Conservation (phyloP, 2,113 vertebrate species). For the Catharus bicknelli region DNA sequence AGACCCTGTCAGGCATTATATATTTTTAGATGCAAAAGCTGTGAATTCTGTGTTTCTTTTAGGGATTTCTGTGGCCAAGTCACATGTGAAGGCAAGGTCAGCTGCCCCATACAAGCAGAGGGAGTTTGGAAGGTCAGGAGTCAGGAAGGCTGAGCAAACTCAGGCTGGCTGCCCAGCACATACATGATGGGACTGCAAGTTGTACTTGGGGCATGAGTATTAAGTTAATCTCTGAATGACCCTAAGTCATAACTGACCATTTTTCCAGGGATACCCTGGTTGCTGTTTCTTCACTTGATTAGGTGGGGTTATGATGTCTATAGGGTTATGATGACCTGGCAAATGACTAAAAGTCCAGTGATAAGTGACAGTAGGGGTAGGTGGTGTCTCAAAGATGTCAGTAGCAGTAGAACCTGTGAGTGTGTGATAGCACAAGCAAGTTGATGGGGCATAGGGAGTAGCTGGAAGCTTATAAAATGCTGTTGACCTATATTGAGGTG, state of each 20-base stretch:
- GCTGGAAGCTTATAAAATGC: background rate
- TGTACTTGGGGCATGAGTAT: background rate
- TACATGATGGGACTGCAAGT: rapidly evolving
- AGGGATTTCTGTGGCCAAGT: background rate
- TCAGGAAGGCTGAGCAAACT: background rate
- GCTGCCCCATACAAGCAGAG: background rate
- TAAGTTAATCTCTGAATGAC: background rate
- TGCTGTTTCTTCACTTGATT: background rate
- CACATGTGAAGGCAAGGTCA: background rate
- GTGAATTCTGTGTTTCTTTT: background rate
- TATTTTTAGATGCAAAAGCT: background rate
- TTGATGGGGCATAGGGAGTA: background rate
- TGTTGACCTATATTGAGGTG: background rate
- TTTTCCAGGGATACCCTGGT: background rate
- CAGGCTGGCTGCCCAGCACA: background rate
- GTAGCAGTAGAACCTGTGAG: background rate
- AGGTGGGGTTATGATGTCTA: too few species aligned
- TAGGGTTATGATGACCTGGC: background rate
- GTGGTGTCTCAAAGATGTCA: background rate
- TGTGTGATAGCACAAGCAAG: background rate
- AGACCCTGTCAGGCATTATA: background rate
- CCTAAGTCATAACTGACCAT: rapidly evolving
- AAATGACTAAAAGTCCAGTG: background rate
- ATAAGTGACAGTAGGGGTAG: background rate
- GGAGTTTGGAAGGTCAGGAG: background rate